phyloP scores from a whole-genome alignment of 2,797 vertebrate genomes.

The Sebastes cheni region DNA sequence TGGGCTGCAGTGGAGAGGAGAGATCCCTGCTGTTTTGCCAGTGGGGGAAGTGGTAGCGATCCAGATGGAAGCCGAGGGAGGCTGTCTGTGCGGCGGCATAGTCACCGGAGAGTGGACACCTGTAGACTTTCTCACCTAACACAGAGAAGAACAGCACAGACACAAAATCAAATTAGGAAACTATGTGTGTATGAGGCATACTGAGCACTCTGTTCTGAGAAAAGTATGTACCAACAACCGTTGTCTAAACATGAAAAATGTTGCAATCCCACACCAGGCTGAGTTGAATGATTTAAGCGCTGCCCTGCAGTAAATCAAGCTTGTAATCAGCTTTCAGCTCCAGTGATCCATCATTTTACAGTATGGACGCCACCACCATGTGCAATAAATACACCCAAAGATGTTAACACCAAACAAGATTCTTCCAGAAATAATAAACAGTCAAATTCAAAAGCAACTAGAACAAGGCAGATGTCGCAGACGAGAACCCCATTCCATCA shows the following conservation, averaged over 20 bases:
- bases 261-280: slow-evolving; percentile 95
- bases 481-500: slow-evolving; percentile 94
- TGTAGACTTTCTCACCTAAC: slow-evolving; percentile 94
- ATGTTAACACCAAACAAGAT: slow-evolving; percentile 82
- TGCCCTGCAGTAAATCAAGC: slow-evolving; percentile 99
- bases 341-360: slow-evolving; percentile 96
- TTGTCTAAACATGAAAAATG: slow-evolving; percentile 96
- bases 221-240: slow-evolving; percentile 82
- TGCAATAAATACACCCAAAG: slow-evolving; percentile 83
- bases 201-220: slow-evolving; percentile 54
- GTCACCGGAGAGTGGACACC: slow-evolving; percentile 89
- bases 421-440: slow-evolving; percentile 82
- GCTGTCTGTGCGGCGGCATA: slow-evolving; percentile 89
- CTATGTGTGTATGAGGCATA: slow-evolving; percentile 43
- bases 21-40: slow-evolving; percentile 87
- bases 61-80: slow-evolving; percentile 90
- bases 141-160: slow-evolving; percentile 60
- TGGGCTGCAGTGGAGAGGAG: slow-evolving; percentile 78
- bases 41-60: slow-evolving; percentile 88
- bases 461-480: slow-evolving; percentile 75
- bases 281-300: slow-evolving; percentile 99
- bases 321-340: slow-evolving; percentile 99
- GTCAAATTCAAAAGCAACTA: slow-evolving; percentile 71
- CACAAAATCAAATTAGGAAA: slow-evolving; percentile 56
- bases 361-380: slow-evolving; percentile 81